Conservation (phyloP, 2,113 vertebrate genomes). For the Gasterosteus nipponicus region DNA sequence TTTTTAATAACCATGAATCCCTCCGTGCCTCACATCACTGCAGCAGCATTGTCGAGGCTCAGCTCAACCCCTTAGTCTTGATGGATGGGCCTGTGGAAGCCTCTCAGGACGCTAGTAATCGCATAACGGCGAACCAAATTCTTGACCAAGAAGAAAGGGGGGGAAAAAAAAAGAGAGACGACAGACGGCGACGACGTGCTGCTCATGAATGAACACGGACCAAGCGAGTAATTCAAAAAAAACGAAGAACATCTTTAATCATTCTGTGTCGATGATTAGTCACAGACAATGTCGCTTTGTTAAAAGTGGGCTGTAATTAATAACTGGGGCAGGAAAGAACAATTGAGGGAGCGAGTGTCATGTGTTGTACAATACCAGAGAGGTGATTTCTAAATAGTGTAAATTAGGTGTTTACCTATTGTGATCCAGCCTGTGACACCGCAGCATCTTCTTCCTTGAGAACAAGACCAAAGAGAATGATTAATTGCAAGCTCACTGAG, state of each 20-base stretch:
- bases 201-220: conserved; percentile 64
- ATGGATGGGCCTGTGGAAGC: conserved; percentile 75
- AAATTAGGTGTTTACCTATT: conserved; percentile 83
- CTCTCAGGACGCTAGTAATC: conserved; percentile 73
- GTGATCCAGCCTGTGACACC: conserved; percentile 81
- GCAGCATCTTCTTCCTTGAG: conserved; percentile 70
- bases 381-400: conserved; percentile 85
- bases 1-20: conserved; percentile 57
- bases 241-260: conserved; percentile 76
- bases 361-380: conserved; percentile 79
- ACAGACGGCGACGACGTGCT: conserved; percentile 25
- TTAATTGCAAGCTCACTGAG: conserved; percentile 85
- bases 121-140: conserved; percentile 72
- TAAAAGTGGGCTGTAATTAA: conserved; percentile 80
- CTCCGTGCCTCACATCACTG: conserved; percentile 56
- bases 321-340: conserved; percentile 72
- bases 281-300: conserved; percentile 81
- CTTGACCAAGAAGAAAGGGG: conserved; percentile 51
- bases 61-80: conserved; percentile 69
- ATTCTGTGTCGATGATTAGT: conserved; percentile 79
- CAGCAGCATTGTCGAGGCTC: conserved; percentile 47
- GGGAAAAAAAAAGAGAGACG: background rate
- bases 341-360: conserved; percentile 73
- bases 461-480: conserved; percentile 73
- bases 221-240: conserved; percentile 68